Base-by-base conservation (phyloP, 2,113 vertebrate species). In the Catharus fuscescens region DNA sequence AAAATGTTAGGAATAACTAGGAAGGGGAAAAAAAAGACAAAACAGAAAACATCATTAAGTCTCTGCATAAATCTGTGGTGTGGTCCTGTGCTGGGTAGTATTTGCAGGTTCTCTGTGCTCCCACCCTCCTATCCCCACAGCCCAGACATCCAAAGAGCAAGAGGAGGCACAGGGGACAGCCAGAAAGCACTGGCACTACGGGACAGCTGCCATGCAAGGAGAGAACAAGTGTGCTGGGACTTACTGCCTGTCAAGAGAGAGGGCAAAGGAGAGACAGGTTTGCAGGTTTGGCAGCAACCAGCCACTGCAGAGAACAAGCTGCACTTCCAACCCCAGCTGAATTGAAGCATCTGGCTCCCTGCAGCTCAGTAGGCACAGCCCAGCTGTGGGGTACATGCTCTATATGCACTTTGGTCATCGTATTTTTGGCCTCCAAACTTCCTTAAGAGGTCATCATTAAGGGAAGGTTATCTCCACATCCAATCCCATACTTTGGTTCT, bases 1-100 rank as follows among this genome's bases (percentile, higher is more conserved):
- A 67, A 88, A 95, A 88, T 74, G 69, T 80, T 92, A 90, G 67
- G 56, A 92, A 83, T 92, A 92, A 84, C 69, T 86, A 80, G 72
- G 48, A 80, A 56, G 15, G 21, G 44, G 34, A 21, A 2, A 40
- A 67, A 57, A 65, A 25, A 34, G 32, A 45, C n/a, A 53, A 83
- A 93, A 24, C 25, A 77, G 76, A 86, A 86, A 91, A 88, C 44
- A 56, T 71, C 14, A n/a, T 86, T 86, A 80, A 66, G 32, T 23
- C 15, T 36, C 60, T 88, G 64, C 52, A 64, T 78, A 71, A 78
- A 78, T 92, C 52, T 64, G 48, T 70, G 32, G 9, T 6, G 10
- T 45, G 66, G 28, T 45, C 54, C 47, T 78, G 44, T 29, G 47
- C 77, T 54, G 54, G 48, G 18, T 13, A 45, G 34, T 7, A 25